Evolutionary conservation across 2,113 vertebrate genomes (phyloP), one percentile per base, ranked within the genome.

Genomic region (Pao palembangensis): DNA sequence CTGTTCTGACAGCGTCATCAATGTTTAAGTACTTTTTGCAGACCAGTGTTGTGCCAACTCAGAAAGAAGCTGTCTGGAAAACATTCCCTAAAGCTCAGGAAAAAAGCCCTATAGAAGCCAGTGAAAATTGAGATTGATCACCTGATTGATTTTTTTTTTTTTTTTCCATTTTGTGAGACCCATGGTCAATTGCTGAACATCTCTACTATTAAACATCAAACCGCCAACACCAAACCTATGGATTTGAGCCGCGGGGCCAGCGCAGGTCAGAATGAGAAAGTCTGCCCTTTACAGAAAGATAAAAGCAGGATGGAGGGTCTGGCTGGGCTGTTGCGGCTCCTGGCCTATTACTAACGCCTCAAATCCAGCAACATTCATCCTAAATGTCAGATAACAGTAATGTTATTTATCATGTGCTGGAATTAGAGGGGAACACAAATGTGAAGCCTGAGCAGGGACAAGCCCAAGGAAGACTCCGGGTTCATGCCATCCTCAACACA

Each of bases 121-220:
- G 58, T 71, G 76, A 73, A 87, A 89, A 89, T 87, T 87, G 89
- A 89, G 87, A 91, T 91, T 89, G 88, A 91, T 90, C 79, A 86
- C 23, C 5, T 28, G 71, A 90, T 91, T 75, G 90, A 91, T 90
- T 86, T 85, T 85, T 80, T 70, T 64, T 65, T 28, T 28, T 28
- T 3, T 28, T 28, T 28, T 28, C 23, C 23, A 6, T 58, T 25
- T 25, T 51, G 73, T 61, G 81, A 68, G 73, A 54, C 52, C 21
- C 2, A 6, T 58, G 55, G 63, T 73, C 41, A 70, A 76, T 75
- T 73, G 85, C 58, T 58, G 78, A 73, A 54, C 84, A 80, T 82
- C 75, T 80, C 77, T 60, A 65, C 80, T 71, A 75, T 80, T 83
- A 86, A 78, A 85, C 82, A 78, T 86, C 86, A 80, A 86, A 83